A percentile compares a stretch with the other conserved stretches of the same genome.
phyloP scores from a whole-genome alignment of 2,797 vertebrate species.

The Nyctibius grandis region DNA sequence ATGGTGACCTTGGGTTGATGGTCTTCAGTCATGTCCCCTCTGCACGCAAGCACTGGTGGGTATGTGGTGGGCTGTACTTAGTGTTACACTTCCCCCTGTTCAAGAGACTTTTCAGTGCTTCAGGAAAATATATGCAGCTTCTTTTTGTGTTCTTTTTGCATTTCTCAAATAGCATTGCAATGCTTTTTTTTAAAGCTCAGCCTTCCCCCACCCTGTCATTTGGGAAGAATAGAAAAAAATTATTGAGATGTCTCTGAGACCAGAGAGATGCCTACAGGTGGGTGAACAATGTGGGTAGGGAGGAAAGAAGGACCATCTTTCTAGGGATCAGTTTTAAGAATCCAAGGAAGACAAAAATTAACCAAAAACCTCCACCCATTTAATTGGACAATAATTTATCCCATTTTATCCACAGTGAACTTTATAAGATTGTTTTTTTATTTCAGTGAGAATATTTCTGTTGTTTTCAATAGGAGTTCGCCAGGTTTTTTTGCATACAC shows the following conservation, averaged over 20 bases:
- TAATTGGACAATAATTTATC: background rate
- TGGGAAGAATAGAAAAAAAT: background rate
- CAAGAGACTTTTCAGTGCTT: accelerated
- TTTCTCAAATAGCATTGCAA: background rate
- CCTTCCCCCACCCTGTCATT: background rate
- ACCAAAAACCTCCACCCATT: background rate
- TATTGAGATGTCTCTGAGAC: background rate
- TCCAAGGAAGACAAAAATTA: background rate
- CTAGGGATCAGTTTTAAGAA: background rate
- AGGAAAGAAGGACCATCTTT: background rate
- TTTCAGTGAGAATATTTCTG: background rate
- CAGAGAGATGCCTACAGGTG: background rate
- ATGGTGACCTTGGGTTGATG: accelerated
- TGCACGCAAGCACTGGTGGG: accelerated
- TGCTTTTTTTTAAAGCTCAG: background rate
- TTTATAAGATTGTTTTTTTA: background rate
- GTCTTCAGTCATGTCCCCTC: too few species aligned
- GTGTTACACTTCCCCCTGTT: background rate
- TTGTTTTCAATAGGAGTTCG: background rate
- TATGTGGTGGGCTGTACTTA: background rate
- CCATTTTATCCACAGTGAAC: background rate
- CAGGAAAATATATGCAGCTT: background rate
- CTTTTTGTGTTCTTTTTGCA: background rate
- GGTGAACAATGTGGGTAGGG: background rate
- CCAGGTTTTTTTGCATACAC: background rate